Evolutionary conservation across 2,888 invertebrate genomes (phyloP), one percentile per base, ranked within the genome.

Genomic region (Brenthis daphne): DNA sequence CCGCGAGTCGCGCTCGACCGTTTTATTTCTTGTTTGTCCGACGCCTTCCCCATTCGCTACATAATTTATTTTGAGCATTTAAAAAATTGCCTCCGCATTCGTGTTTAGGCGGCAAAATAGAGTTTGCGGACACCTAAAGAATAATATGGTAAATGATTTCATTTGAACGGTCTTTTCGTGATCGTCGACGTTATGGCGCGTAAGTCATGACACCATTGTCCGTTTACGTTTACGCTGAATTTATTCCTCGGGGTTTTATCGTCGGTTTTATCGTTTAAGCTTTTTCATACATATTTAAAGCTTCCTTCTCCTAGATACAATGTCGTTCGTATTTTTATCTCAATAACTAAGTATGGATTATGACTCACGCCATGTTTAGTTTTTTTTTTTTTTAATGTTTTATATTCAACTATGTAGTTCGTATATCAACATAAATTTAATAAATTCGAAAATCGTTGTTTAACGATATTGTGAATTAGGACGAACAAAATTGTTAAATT

Each of bases 21-120:
- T 89, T 89, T 90, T 86, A 88, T 88, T 88, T 85, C 89, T 87
- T 88, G 87, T 88, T 90, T 89, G 90, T 88, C 87, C 88, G 84
- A 81, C 83, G 80, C 83, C 86, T 83, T 82, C 84, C 84, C 81
- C 85, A 84, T 86, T 85, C 82, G 82, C 88, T 92, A 89, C 90
- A 92, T 92, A 92, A 92, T 92, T 92, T 89, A 92, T 92, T 90
- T 90, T 87, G 82, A 86, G 89, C 92, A 89, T 88, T 92, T 91
- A 90, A 92, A 92, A 92, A 92, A 92, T 92, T 91, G 92, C 83
- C 82, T 77, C 82, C 83, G 83, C 83, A 84, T 84, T 84, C 82
- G 84, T 85, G 85, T 86, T 88, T 87, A 86, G 83, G 83, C 84
- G 83, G 79, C 79, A 79, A 87, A 89, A 88, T 88, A 87, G 87